These are phyloP conservation scores for Paratrypauchen microcephalus DNA, from an alignment of 2,797 vertebrate genomes.

Conservation along the genomic window DNA sequence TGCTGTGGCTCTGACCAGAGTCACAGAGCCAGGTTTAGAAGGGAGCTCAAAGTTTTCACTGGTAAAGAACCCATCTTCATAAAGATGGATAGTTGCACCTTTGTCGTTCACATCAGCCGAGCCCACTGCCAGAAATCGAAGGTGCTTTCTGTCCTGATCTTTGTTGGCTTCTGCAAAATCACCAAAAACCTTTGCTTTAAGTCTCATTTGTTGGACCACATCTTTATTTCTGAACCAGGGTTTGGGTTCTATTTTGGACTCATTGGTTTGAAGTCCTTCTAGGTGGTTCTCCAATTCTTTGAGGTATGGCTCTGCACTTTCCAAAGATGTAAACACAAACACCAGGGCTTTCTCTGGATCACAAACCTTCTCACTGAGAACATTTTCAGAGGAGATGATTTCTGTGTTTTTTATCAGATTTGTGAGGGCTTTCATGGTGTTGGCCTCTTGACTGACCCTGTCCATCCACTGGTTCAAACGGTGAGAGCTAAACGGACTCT, in stretches of 20 bases:
- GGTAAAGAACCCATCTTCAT: neutral
- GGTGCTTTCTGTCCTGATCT: constrained; percentile 8
- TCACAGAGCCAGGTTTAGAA: neutral
- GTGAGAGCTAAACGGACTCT: constrained; percentile 51
- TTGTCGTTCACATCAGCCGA: neutral
- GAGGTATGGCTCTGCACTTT: neutral
- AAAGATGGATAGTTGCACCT: neutral
- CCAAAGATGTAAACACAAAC: neutral
- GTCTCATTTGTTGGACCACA: neutral
- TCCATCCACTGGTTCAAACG: constrained; percentile 53
- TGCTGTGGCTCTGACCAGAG: neutral
- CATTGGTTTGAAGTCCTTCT: neutral
- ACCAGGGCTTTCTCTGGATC: neutral
- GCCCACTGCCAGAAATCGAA: constrained; percentile 27
- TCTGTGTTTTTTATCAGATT: constrained; percentile 36
- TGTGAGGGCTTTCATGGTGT: constrained; percentile 33
- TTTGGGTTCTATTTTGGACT: neutral
- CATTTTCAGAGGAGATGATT: neutral
- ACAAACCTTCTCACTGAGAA: neutral
- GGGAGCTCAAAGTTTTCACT: neutral
- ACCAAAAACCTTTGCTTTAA: neutral
- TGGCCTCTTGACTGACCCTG: constrained; percentile 14
- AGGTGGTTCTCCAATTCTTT: neutral
- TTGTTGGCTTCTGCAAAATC: neutral
- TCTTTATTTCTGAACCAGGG: neutral